Evolutionary conservation across 2,113 vertebrate species (phyloP), one percentile per base, ranked within the genome.

Genomic region (Halichoeres trimaculatus): DNA sequence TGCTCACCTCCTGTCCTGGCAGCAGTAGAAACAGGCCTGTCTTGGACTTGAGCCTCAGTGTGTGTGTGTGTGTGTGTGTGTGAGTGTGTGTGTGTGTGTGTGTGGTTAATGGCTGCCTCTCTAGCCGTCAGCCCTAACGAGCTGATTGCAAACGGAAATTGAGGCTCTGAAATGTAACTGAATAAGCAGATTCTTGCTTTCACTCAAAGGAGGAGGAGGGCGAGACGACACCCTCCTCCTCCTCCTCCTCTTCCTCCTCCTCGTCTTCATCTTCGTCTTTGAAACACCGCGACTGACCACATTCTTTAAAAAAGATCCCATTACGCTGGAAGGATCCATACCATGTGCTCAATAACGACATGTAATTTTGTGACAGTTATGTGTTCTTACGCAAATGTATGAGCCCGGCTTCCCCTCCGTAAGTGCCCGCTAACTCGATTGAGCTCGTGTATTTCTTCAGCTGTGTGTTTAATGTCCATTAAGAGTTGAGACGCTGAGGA

Each of bases 401-500:
- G 77, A 85, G 80, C 45, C 64, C 30, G 50, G 83, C 77, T 66
- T 82, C 66, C 83, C 62, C 82, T 80, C 84, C 63, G 79, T 94
- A 92, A 94, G 94, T 94, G 93, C 89, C 86, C 76, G 34, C 81
- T 95, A 94, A 95, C 90, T 87, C 90, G 84, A 94, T 94, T 94
- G 85, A 35, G 88, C 70, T 70, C 3, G 58, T 79, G 85, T 85
- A 74, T 90, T 90, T 90, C 80, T 92, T 88, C 88, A 83, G 85
- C 88, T 80, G 73, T 1, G 76, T 82, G 88, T 92, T 94, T 93
- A 92, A 93, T 88, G 90, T 88, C 88, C 92, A 93, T 92, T 94
- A 92, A 81, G 90, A 89, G 82, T 86, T 76, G 80, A 88, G 85
- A 81, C 77, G 80, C 88, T 59, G 70, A 85, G 76, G 70, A 84